Evolutionary conservation across 2,888 invertebrate genomes (phyloP), one percentile per base, ranked within the genome.

Genomic region (Eupithecia inturbata): DNA sequence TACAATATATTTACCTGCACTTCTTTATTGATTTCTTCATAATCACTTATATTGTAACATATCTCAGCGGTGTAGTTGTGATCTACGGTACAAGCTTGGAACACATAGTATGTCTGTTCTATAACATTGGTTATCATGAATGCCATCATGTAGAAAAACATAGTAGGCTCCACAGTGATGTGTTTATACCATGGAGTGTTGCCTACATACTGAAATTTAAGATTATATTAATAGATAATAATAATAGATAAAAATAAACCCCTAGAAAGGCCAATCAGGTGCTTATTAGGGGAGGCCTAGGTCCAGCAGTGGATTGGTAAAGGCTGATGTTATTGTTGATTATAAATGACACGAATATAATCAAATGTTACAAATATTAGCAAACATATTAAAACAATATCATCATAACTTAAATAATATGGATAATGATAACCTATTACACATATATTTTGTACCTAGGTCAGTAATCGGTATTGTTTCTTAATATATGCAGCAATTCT

Each of bases 71-170:
- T 95, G 76, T 96, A 96, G 1, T 96, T 95, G 76, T 97, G 96
- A 86, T 98, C 96, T 0, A 97, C 96, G 0, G 95, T 93, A 81
- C 98, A 98, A 0, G 97, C 96, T 91, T 97, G 97, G 84, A 97
- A 95, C 1, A 97, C 94, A 84, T 97, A 97, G 83, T 97, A 97
- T 39, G 96, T 96, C 86, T 97, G 97, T 83, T 98, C 97, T 45
- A 97, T 95, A 0, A 98, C 97, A 74, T 95, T 96, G 4, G 97
- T 98, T 69, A 96, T 95, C 97, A 97, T 97, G 83, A 96, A 97
- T 1, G 98, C 97, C 95, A 98, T 96, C 97, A 98, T 98, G 86
- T 98, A 98, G 2, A 98, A 92, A 86, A 98, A 97, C 96, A 98
- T 96, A 0, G 97, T 95, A 0, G 98, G 98, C 85, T 98, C 98